Percentiles rank a stretch among this genome's conserved stretches.
phyloP scores from a whole-genome alignment of 2,113 vertebrate species.

The Benitochromis conjunctus region DNA sequence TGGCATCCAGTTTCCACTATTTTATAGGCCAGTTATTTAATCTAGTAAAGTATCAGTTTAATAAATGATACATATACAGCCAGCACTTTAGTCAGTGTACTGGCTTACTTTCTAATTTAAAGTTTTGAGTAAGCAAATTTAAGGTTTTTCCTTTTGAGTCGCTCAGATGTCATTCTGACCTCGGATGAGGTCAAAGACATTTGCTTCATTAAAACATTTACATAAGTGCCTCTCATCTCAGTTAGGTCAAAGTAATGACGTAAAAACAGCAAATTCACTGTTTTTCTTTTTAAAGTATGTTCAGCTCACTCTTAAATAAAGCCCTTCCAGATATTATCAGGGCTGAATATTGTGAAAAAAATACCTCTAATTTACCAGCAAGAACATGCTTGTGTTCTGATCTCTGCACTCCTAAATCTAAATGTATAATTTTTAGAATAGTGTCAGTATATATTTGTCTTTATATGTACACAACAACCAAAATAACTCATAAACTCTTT shows the following conservation, averaged over 20 bases:
- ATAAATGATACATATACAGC: neutral
- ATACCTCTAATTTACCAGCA: neutral
- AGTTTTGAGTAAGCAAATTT: neutral
- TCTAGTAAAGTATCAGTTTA: neutral
- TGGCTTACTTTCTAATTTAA: neutral
- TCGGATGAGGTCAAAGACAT: neutral
- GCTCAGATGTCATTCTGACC: neutral
- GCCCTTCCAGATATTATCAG: neutral
- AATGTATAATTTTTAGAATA: neutral
- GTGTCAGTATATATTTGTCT: neutral
- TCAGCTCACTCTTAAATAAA: neutral
- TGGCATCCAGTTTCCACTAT: neutral
- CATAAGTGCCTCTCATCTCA: neutral
- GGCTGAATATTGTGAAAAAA: neutral
- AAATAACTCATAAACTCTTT: neutral
- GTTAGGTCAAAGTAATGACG: neutral
- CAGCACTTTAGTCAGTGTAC: fast-evolving
- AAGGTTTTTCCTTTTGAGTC: neutral
- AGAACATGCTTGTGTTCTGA: neutral
- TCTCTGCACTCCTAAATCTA: neutral
- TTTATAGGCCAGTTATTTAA: neutral
- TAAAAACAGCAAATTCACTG: neutral
- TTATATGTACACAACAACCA: neutral
- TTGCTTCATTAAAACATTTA: neutral
- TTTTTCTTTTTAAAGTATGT: fast-evolving